Base-by-base conservation (phyloP, 2,113 vertebrate genomes). In the Microtus oregoni region DNA sequence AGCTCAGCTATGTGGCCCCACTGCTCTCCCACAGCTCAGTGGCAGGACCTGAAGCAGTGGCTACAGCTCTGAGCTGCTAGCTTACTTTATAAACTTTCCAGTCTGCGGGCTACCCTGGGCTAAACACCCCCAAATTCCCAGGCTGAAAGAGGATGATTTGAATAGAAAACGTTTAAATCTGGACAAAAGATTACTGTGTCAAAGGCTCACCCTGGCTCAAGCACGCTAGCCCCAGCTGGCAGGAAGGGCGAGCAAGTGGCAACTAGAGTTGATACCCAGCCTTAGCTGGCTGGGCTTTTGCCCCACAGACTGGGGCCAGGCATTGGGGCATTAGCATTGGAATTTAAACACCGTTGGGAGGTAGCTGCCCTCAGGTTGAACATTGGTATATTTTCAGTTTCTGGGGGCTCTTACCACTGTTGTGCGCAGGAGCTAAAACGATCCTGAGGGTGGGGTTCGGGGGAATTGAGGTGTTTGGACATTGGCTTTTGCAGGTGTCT, bases 91-190 rank as follows among this genome's bases (percentile, higher is more conserved):
- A 52, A 83, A 68, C 41, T 68, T 72, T 95, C 24, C 55, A 86
- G 19, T 91, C 26, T 94, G 63, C 3, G 0, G 32, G 68, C 52
- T 70, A 41, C 70, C 41, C 52, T 87, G 22, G 72, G 72, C 22
- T 92, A 89, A 85, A 95, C 7, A 95, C 47, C 47, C 41, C 0
- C 0, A 44, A 95, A 50, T 94, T 82, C 76, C 41, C 0, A 0
- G 0, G 1, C 32, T 94, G 72, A 65, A 94, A 93, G 68, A 28
- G 82, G 78, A 38, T 94, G 67, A 81, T 90, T 96, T 95, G 89
- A 96, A 96, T 79, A 92, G 68, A 97, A 96, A 93, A 19, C 26
- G 68, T 90, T 94, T 95, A 89, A 82, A 26, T 86, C 28, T 44
- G 41, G 32, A n/a, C 79, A 89, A 97, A 96, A 95, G 38, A 38